Conservation (phyloP, 2,113 vertebrate species). For the Phyllostomus hastatus region DNA sequence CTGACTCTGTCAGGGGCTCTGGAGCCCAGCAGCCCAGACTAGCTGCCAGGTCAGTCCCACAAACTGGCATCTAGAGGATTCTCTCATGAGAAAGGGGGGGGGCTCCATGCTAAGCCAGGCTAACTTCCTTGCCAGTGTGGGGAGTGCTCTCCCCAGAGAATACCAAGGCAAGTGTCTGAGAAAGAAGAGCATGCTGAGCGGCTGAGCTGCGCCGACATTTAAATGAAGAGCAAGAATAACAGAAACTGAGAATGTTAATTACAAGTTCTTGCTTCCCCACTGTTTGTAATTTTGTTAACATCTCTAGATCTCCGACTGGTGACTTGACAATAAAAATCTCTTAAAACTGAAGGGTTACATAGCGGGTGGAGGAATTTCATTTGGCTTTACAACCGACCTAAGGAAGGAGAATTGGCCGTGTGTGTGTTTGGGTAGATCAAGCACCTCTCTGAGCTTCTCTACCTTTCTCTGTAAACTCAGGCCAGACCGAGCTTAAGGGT, state of each 20-base stretch:
- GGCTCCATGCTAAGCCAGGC: neutral
- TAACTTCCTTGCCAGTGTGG: neutral
- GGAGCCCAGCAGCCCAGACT: neutral
- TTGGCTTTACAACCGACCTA: neutral
- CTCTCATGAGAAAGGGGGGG: neutral
- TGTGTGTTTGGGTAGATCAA: neutral
- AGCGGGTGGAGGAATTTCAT: neutral
- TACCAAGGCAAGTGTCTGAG: neutral
- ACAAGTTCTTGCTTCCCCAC: constrained; percentile 8
- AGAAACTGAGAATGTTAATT: constrained; percentile 8
- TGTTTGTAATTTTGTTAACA: neutral
- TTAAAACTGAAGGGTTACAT: neutral
- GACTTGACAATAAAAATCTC: constrained; percentile 6
- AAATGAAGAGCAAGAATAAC: neutral
- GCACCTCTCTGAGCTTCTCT: neutral
- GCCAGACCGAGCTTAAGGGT: neutral
- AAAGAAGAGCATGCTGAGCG: neutral
- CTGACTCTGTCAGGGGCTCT: neutral
- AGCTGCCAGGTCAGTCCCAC: neutral
- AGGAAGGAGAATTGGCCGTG: neutral
- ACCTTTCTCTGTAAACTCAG: neutral
- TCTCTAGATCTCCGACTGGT: neutral
- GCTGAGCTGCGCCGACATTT: neutral
- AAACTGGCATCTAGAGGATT: neutral
- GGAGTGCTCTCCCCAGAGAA: neutral